Percentiles rank a stretch among this genome's conserved stretches.
Evolutionary conservation across 2,888 invertebrate genomes (phyloP).

Genomic region (Amphiduros pacificus): DNA sequence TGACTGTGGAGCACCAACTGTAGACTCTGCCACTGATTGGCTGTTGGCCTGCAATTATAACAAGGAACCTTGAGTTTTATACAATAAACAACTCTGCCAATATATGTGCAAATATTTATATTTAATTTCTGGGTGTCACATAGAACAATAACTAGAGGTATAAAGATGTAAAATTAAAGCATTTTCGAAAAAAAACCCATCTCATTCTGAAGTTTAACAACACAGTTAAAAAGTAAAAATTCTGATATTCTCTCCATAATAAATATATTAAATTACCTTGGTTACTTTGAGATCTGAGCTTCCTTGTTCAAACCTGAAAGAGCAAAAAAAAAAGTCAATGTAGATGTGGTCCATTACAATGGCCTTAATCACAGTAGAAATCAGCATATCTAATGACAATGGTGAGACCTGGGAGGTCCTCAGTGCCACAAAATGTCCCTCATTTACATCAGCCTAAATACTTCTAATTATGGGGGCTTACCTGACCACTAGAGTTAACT

Average conservation of each 20-base stretch:
- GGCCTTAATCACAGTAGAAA: too few relatives aligned
- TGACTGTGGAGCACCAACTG: slow-evolving; percentile 5
- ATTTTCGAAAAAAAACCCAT: too few relatives aligned
- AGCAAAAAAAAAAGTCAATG: slow-evolving; percentile 9
- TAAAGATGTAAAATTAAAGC: too few relatives aligned
- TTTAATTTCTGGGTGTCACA: not conserved
- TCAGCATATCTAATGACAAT: too few relatives aligned
- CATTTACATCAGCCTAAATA: too few relatives aligned
- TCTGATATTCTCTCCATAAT: too few relatives aligned
- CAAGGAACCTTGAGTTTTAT: not conserved
- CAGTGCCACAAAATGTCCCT: too few relatives aligned
- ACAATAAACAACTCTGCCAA: not conserved
- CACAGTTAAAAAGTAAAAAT: too few relatives aligned
- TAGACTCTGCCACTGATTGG: slow-evolving; percentile 11
- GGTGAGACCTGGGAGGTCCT: too few relatives aligned
- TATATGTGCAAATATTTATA: not conserved
- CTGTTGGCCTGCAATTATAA: not conserved
- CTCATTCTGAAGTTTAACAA: too few relatives aligned
- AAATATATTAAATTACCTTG: slow-evolving; percentile 24
- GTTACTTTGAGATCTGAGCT: slow-evolving; percentile 35
- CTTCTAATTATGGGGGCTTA: too few relatives aligned
- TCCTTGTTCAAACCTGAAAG: slow-evolving; percentile 42
- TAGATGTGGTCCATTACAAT: not conserved
- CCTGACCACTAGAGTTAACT: too few relatives aligned
- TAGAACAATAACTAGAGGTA: not conserved